Conservation (phyloP, 1,140 invertebrate genomes). For the Stenopsyche tienmushanensis region DNA sequence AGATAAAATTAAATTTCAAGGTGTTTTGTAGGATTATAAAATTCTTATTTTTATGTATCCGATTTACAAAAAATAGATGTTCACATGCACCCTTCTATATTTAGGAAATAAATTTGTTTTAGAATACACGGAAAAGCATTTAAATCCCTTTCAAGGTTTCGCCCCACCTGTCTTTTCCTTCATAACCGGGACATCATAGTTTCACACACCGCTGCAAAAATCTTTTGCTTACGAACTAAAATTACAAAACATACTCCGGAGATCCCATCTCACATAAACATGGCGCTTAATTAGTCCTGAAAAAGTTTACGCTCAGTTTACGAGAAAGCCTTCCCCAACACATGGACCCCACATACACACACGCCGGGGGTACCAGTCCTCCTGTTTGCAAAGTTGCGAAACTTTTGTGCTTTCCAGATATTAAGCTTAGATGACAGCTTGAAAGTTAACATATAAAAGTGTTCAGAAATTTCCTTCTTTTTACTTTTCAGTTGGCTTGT, state of each 20-base stretch:
- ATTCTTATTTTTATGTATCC: too few relatives aligned
- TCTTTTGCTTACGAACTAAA: slow-evolving; percentile 16
- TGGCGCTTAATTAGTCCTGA: slow-evolving; percentile 34
- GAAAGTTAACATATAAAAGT: slow-evolving; percentile 38
- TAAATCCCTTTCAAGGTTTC: neutral
- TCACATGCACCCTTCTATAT: neutral
- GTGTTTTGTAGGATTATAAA: too few relatives aligned
- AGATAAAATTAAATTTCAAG: too few relatives aligned
- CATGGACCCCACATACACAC: neutral
- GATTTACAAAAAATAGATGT: too few relatives aligned
- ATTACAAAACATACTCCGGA: slow-evolving; percentile 29
- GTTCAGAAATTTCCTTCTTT: slow-evolving; percentile 28
- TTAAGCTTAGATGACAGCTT: slow-evolving; percentile 34
- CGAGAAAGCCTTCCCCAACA: slow-evolving; percentile 17
- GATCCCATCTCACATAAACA: slow-evolving; percentile 28
- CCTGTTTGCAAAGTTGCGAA: slow-evolving; percentile 21
- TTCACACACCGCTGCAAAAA: neutral
- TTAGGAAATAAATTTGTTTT: neutral
- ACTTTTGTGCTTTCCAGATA: slow-evolving; percentile 34
- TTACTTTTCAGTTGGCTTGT: slow-evolving; percentile 19
- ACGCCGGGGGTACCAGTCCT: neutral
- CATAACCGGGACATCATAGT: neutral
- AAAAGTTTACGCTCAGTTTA: slow-evolving; percentile 33
- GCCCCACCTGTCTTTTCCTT: neutral
- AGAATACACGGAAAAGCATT: too few relatives aligned